Evolutionary conservation across 2,113 vertebrate species (phyloP), one percentile per base, ranked within the genome.

Genomic region (Phylloscopus trochiloides): DNA sequence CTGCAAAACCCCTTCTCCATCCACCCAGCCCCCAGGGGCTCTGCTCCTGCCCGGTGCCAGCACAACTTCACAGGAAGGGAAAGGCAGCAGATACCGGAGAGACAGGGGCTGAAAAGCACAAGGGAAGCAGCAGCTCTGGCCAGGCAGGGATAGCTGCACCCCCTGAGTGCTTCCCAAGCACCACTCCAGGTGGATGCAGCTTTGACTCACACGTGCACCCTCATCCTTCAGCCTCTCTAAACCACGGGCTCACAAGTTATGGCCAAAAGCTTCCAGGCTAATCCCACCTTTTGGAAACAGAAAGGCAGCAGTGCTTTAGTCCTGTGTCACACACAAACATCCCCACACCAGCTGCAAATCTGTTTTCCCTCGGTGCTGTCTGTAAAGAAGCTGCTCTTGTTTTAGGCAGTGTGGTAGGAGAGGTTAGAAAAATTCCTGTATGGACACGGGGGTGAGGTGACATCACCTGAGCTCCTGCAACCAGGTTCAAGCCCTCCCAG

Each of bases 121-220:
- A 8, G 38, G 25, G 28, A 15, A 58, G 42, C 10, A 25, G 34
- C 51, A 36, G 52, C 5, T 7, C 2, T 3, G 62, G 59, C 6
- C 3, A 36, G 36, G 62, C 32, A 58, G 62, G 65, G 17, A 3
- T 0, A 4, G 52, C 71, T 51, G 34, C 0, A 6, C 42, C 6
- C 12, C 3, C 17, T 1, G 17, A 1, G 15, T 4, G 38, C 29
- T 50, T 42, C 36, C 66, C 32, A 15, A 32, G 21, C 13, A 0
- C 26, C 32, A 0, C 32, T 94, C 43, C 29, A 3, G 1, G 1
- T 0, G 38, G 67, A n/a, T 32, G 16, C 52, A 48, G 70, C 55
- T 65, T 9, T 25, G 36, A 76, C n/a, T 50, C 3, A 8, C 34
- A 10, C 2, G 1, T 1, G n/a, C 29, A 50, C 42, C 59, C 40